Base-by-base conservation (phyloP, 2,113 vertebrate species). In the Epinephelus fuscoguttatus region DNA sequence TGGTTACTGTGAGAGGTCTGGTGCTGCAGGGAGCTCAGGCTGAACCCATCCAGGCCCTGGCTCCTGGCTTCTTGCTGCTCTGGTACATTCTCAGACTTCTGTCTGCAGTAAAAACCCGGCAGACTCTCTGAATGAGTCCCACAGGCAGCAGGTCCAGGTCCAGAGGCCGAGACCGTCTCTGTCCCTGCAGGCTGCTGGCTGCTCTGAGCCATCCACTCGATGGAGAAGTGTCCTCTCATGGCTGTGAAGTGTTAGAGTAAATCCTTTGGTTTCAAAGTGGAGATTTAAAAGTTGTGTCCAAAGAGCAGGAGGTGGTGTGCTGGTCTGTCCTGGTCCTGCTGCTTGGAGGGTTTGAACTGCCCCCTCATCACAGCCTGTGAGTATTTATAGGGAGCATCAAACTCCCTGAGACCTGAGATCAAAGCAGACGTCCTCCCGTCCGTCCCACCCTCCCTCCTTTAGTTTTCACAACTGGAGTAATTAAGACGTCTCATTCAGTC, bases 391-490 rank as follows among this genome's bases (percentile, higher is more conserved):
- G 83, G 74, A 77, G 72, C 69, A 23, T 77, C 88, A 80, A 84
- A 90, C 89, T 89, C 78, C 80, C 82, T 91, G 81, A 79, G 71
- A 37, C 85, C 33, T 3, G 47, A 89, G 94, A 96, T 96, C 95
- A 96, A 96, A 96, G 95, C 88, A 66, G 63, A 80, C 82, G 47
- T 64, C 90, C 90, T 83, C 84, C 82, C 88, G 37, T 70, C 56
- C 76, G 85, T 76, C 76, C 88, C 75, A 18, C 82, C 89, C 90
- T 73, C 66, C 91, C 90, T 87, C 85, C 90, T 91, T 89, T 62
- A 93, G 91, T 95, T 95, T 95, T 96, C 94, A 95, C 95, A 95
- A 96, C 94, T 94, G 89, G 92, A 93, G 95, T 95, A 94, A 96
- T 96, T 94, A 96, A 94, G 94, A 92, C 61, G 87, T 94, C 94